Conservation (phyloP, 23 tunicate genomes). For the Oikopleura albicans region DNA sequence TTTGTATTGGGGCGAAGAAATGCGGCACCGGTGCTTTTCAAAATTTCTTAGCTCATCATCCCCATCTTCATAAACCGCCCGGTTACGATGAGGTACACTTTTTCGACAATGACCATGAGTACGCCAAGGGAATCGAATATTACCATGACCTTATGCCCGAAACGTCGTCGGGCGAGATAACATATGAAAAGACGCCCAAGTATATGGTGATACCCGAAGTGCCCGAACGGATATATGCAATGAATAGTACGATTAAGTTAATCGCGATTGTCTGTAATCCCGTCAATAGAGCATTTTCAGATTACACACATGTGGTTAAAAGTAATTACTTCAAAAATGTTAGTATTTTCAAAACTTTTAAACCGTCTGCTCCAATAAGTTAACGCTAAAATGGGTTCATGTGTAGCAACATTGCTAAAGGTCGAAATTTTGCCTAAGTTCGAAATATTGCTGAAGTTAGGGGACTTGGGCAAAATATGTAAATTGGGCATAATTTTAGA, state of each 20-base stretch:
- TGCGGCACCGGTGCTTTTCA: conserved; percentile 15
- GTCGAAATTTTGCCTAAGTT: no score
- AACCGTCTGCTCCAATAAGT: no score
- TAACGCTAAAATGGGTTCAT: no score
- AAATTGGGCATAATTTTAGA: no score
- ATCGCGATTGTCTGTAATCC: conserved; percentile 15
- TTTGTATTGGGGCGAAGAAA: conserved; percentile 13
- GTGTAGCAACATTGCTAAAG: no score
- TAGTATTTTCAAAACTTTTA: no score
- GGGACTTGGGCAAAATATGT: no score
- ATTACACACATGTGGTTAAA: conserved; percentile 2
- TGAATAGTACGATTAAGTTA: conserved; percentile 8
- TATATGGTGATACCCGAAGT: conserved; percentile 17
- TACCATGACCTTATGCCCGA: background rate
- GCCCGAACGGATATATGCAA: background rate
- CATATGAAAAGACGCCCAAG: conserved; percentile 12
- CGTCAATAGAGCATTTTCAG: conserved; percentile 10
- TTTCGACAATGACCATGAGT: background rate
- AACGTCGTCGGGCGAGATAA: conserved; percentile 5
- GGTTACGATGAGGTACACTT: conserved; percentile 13
- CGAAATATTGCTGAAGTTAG: no score
- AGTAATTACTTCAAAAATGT: background rate
- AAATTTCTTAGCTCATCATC: conserved; percentile 13
- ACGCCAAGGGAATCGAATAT: conserved; percentile 15
- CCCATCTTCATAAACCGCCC: background rate